Base-by-base conservation (phyloP, 2,113 vertebrate species). In the Cyprinus carpio region DNA sequence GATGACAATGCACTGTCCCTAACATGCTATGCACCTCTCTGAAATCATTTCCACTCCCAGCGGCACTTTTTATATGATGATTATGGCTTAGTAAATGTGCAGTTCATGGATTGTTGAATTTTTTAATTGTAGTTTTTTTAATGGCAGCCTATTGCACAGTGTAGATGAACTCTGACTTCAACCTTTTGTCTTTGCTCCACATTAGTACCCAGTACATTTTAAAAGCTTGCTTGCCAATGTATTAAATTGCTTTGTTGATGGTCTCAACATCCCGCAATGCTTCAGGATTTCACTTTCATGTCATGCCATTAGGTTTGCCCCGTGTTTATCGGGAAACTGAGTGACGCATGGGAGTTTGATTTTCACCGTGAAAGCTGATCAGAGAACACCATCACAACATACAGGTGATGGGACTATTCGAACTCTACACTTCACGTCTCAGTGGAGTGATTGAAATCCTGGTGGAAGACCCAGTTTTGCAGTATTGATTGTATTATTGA, bases 41-140 rank as follows among this genome's bases (percentile, higher is more conserved):
- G 31, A 80, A 80, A 80, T 80, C 6, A 80, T 80, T 37, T 31
- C 16, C 15, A 34, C 76, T 56, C 31, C 12, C 34, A 43, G 4
- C 6, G 6, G n/a, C 54, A 18, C 75, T 80, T 54, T 77, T 76
- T 80, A 43, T 80, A 40, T 64, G 31, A 62, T 80, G 56, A 64
- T 40, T 12, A 80, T 43, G 54, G 56, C 40, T 58, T 16, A 74
- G 23, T 74, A 74, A 31, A 76, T 37, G 37, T 80, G 31, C 20
- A 78, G 54, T 60, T 60, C 76, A 78, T 43, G 56, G 56, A 80
- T 62, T 64, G 56, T 80, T 62, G 77, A 62, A 80, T 77, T 56
- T 80, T 80, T 64, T 80, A 43, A 62, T 80, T 80, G 58, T 27
- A 64, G 27, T 80, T 64, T 64, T 80, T 80, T 64, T 64, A 62